Evolutionary conservation across 2,113 vertebrate species (phyloP).

Genomic region (Anhinga rufa): DNA sequence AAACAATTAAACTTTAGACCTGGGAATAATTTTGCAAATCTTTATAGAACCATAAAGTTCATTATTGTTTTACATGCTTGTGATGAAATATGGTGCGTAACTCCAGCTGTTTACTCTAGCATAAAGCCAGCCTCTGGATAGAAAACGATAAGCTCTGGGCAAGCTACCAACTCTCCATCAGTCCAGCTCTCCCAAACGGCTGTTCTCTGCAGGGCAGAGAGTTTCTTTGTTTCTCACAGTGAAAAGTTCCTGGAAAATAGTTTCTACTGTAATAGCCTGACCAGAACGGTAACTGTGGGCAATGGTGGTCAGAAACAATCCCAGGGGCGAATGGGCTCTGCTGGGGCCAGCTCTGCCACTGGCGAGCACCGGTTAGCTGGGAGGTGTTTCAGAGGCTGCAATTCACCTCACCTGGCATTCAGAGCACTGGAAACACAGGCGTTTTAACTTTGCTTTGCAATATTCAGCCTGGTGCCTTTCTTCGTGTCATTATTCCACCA

Average conservation of each 20-base stretch:
- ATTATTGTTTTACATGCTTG: conserved; percentile 53
- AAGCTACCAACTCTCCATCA: conserved; percentile 32
- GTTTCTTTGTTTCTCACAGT: not conserved
- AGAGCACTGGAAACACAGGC: not conserved
- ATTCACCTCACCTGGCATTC: not conserved
- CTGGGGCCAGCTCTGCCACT: not conserved
- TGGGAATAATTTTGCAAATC: conserved; percentile 72
- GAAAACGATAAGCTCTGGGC: conserved; percentile 48
- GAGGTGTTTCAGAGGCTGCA: not conserved
- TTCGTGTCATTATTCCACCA: conserved; percentile 32
- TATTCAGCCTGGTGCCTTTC: conserved; percentile 17
- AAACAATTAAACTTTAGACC: conserved; percentile 72
- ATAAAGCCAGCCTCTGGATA: conserved; percentile 31
- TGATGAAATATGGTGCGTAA: conserved; percentile 8
- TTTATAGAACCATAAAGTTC: conserved; percentile 64
- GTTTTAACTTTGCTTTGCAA: not conserved
- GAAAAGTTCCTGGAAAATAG: conserved; percentile 26
- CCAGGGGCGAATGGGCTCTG: not conserved
- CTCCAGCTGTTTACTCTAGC: conserved; percentile 55
- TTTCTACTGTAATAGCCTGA: not conserved
- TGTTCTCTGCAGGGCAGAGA: conserved; percentile 10
- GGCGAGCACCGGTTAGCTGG: rapidly evolving
- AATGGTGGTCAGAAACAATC: not conserved
- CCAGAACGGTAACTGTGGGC: not conserved
- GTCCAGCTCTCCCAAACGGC: not conserved